Percentiles rank a stretch among this genome's conserved stretches.
Conservation (phyloP, 2,113 vertebrate species). For the Illadopsis cleaveri region DNA sequence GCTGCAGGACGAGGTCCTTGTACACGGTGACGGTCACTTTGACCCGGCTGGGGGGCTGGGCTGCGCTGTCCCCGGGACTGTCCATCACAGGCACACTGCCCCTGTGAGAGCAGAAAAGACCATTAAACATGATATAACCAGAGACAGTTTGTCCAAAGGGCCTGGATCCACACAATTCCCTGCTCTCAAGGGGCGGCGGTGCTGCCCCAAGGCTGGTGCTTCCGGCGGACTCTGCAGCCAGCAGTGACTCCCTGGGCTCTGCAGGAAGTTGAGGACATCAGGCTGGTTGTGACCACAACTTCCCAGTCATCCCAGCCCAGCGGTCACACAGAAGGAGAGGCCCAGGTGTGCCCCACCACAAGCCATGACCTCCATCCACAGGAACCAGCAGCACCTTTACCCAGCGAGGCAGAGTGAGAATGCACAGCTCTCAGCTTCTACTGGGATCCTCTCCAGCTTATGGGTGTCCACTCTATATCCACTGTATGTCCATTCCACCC, state of each 20-base stretch:
- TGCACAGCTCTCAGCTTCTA: neutral
- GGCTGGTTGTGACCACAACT: neutral
- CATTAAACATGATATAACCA: rapidly evolving
- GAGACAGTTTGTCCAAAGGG: rapidly evolving
- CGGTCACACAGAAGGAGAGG: neutral
- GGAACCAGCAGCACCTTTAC: neutral
- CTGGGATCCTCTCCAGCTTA: neutral
- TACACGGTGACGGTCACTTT: constrained; percentile 85
- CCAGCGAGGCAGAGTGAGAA: neutral
- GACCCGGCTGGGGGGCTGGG: constrained; percentile 76
- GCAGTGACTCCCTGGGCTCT: neutral
- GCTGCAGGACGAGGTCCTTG: constrained; percentile 84
- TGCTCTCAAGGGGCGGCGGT: rapidly evolving
- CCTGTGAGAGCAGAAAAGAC: constrained; percentile 52
- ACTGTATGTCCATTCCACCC: neutral
- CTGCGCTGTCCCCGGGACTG: constrained; percentile 64
- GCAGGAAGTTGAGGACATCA: neutral
- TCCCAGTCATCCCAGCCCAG: neutral
- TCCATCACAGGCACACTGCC: constrained; percentile 79
- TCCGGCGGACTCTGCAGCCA: neutral
- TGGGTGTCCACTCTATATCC: rapidly evolving
- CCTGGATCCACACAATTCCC: rapidly evolving
- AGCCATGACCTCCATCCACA: neutral
- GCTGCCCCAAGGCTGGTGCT: neutral
- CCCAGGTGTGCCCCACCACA: neutral